Conservation (phyloP, 2,888 invertebrate genomes). For the Tachina lurida region DNA sequence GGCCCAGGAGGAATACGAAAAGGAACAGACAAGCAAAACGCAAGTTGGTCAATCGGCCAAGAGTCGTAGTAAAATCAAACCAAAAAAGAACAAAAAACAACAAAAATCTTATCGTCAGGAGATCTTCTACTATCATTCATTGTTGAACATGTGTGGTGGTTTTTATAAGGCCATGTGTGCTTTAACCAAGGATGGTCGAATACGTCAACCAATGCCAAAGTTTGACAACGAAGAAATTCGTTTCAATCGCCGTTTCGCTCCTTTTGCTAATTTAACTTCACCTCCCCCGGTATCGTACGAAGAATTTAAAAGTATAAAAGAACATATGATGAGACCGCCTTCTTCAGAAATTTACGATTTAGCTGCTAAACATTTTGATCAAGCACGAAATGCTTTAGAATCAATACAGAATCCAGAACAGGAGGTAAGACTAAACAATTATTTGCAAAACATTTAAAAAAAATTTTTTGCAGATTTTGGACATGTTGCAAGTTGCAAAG, state of each 20-base stretch:
- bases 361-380: constrained; percentile 96
- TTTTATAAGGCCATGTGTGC: constrained; percentile 98
- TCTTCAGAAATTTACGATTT: constrained; percentile 88
- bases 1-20: constrained; percentile 87
- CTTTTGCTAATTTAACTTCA: constrained; percentile 92
- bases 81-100: constrained; percentile 84
- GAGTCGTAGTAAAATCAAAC: constrained; percentile 82
- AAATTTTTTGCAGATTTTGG: constrained; percentile 85
- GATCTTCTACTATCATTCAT: constrained; percentile 93
- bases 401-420: constrained; percentile 91
- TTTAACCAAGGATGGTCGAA: constrained; percentile 93
- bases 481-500: constrained; percentile 94
- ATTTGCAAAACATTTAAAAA: not conserved
- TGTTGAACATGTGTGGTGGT: constrained; percentile 97
- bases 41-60: constrained; percentile 75
- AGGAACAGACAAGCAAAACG: constrained; percentile 80
- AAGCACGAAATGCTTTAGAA: constrained; percentile 93
- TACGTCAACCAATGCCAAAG: constrained; percentile 92
- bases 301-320: constrained; percentile 92
- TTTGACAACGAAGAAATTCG: constrained; percentile 97
- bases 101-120: constrained; percentile 91
- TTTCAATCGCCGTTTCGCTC: constrained; percentile 96
- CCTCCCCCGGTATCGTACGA: constrained; percentile 96
- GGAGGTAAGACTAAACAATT: constrained; percentile 84
- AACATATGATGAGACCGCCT: constrained; percentile 86